These are phyloP conservation scores for Endomychus coccineus DNA, from an alignment of 2,888 invertebrate genomes.

Conservation along the genomic window DNA sequence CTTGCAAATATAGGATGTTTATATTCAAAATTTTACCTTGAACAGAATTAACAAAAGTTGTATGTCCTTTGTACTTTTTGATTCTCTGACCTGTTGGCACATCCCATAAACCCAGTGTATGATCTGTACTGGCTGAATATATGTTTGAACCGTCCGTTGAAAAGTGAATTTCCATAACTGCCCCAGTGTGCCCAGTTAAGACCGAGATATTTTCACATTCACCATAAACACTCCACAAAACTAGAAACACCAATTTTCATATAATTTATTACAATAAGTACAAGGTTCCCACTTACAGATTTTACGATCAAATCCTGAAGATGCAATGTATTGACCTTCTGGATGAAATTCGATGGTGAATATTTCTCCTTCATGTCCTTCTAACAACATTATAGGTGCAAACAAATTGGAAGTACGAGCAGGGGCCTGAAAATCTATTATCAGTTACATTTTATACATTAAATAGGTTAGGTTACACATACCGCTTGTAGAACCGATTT, in stretches of 20 bases:
- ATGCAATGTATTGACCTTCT: constrained; percentile 89
- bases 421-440: constrained; percentile 46
- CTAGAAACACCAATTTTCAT: constrained; percentile 45
- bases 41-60: constrained; percentile 66
- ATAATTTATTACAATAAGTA: background rate
- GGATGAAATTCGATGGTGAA: constrained; percentile 91
- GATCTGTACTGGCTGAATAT: constrained; percentile 90
- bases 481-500: constrained; percentile 70
- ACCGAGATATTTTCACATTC: constrained; percentile 96
- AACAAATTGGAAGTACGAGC: constrained; percentile 80
- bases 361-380: constrained; percentile 96
- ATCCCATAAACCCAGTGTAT: constrained; percentile 94
- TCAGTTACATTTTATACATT: background rate
- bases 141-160: constrained; percentile 77
- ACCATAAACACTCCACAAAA: constrained; percentile 94
- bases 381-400: constrained; percentile 91
- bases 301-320: constrained; percentile 90
- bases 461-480: constrained; percentile 41
- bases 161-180: constrained; percentile 88
- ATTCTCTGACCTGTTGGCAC: constrained; percentile 79
- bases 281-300: constrained; percentile 62
- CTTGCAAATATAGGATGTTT: too few relatives aligned
- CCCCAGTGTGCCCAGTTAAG: constrained; percentile 91
- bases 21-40: constrained; percentile 52
- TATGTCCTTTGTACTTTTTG: constrained; percentile 82